These are phyloP conservation scores for Trachelus stipa DNA, from an alignment of 2,888 invertebrate species.

Conservation along the genomic window DNA sequence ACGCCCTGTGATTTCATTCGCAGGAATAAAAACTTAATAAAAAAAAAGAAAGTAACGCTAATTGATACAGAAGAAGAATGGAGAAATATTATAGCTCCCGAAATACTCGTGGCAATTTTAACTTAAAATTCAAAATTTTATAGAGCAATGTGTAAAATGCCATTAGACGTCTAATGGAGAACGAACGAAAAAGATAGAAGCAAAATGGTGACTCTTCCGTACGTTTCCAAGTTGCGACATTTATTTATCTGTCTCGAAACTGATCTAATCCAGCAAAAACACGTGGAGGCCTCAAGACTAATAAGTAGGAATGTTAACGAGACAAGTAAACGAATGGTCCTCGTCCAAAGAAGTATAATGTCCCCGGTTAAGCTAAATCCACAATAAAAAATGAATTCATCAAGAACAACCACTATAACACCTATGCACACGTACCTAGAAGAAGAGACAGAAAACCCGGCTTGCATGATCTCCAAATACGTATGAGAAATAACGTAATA, in stretches of 20 bases:
- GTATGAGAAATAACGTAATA: neutral
- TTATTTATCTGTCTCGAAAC: neutral
- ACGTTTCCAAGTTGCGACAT: neutral
- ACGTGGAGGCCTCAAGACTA: neutral
- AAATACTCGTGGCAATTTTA: neutral
- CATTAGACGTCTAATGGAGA: neutral
- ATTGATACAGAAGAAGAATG: neutral
- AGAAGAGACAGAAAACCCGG: neutral
- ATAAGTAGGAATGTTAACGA: neutral
- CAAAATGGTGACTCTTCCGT: neutral
- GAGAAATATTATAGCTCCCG: neutral
- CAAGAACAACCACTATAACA: neutral
- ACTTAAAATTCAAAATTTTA: neutral
- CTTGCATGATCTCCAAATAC: neutral
- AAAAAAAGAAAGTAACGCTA: neutral
- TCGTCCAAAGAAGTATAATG: neutral
- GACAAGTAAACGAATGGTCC: neutral
- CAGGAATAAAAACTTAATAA: neutral
- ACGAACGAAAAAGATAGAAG: neutral
- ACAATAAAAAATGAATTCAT: neutral
- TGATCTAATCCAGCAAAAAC: neutral
- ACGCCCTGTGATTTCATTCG: neutral
- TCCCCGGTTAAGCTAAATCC: neutral
- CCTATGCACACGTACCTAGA: neutral
- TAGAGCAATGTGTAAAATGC: neutral